Evolutionary conservation across 2,888 invertebrate species (phyloP), one percentile per base, ranked within the genome.

Genomic region (Platynereis dumerilii): DNA sequence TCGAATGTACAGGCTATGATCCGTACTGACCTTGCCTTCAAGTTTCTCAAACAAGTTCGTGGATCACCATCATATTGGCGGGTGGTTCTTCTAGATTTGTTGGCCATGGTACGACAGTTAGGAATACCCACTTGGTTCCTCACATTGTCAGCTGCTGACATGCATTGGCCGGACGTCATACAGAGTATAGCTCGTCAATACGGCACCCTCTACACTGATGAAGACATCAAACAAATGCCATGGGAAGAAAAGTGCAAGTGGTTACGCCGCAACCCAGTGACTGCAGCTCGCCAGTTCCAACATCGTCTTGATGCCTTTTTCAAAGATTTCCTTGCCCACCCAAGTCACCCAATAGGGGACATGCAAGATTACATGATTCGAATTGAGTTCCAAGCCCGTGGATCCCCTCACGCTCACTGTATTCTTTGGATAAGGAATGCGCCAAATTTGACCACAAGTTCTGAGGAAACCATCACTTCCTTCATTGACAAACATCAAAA

Each of bases 61-160:
- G 69, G 68, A 20, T 63, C 66, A 39, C 75, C 75, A 2, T 69
- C 70, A n/a, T 75, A 73, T 60, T 74, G 73, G 72, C 63, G 70
- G 53, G 66, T 67, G 44, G 58, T 48, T 12, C 63, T 69, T 63
- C 71, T 58, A 24, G 67, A 72, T 24, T 44, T 75, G 0, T 52
- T 74, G 28, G 74, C 74, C 28, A 69, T 72, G 53, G 68, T 76
- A 1, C 64, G 74, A 22, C 74, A 76, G 57, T 60, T 76, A 15
- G 68, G 68, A 10, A 67, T 71, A 20, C 74, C 72, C 17, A 74
- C 74, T 0, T 74, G 64, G 48, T 77, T 76, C 34, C 26, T 76
- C 7, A 73, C 75, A 17, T 52, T 76, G 24, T 72, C 72, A 29
- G 64, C 75, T 15, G 72, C 75, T 54, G 76, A 77, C 54, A 39